Conservation (phyloP, 92 coral and sea anemone species). For the Bergia sp. region DNA sequence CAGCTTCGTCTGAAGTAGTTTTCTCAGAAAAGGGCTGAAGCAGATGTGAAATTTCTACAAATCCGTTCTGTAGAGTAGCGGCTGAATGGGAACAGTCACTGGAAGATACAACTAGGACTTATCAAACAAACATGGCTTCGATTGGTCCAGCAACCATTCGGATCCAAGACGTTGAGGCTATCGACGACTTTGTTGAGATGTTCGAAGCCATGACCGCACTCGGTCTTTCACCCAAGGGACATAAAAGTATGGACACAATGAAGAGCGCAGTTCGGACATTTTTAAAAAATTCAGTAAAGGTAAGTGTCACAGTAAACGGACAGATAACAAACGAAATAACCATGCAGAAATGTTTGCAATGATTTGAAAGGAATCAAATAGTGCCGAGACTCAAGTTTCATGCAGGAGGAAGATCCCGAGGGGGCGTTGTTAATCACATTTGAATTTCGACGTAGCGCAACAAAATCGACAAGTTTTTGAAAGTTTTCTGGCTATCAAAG, state of each 20-base stretch:
- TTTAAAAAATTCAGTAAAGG: neutral
- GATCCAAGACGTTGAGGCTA: neutral
- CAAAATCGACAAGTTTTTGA: too few species aligned
- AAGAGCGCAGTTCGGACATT: neutral
- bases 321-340: too few species aligned
- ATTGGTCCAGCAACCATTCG: neutral
- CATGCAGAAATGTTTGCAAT: too few species aligned
- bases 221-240: constrained; percentile 10
- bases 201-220: neutral
- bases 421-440: too few species aligned
- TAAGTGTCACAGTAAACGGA: neutral
- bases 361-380: too few species aligned
- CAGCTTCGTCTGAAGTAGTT: neutral
- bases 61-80: neutral
- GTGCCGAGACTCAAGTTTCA: too few species aligned
- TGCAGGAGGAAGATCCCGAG: too few species aligned
- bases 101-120: neutral
- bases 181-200: neutral
- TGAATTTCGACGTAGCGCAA: too few species aligned
- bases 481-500: too few species aligned
- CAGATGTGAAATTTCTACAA: neutral
- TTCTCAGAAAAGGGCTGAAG: neutral
- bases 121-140: neutral
- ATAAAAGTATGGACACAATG: neutral
- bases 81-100: neutral